Evolutionary conservation across 2,113 vertebrate genomes (phyloP).

Genomic region (Calonectris borealis): DNA sequence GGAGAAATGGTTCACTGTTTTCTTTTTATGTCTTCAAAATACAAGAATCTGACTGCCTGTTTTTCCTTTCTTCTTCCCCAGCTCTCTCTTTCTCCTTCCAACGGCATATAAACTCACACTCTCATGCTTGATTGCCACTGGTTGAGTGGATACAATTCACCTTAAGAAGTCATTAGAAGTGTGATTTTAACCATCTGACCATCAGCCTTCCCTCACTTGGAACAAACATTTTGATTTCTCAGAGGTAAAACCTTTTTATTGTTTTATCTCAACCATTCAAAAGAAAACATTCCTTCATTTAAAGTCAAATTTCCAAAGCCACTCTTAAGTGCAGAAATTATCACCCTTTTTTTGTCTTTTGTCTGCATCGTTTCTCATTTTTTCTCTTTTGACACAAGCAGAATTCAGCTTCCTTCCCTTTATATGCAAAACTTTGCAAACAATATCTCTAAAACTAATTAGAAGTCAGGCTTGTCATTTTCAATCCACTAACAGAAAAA

Average conservation of each 20-base stretch:
- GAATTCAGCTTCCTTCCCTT: neutral
- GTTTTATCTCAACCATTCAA: neutral
- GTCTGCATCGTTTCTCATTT: neutral
- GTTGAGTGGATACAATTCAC: neutral
- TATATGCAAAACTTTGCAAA: neutral
- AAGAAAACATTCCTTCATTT: neutral
- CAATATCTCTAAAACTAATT: neutral
- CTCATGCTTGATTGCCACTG: rapidly evolving
- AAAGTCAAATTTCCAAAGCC: neutral
- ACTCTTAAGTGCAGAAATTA: neutral
- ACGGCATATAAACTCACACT: neutral
- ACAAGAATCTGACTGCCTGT: no score
- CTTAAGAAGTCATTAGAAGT: neutral
- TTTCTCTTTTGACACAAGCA: neutral
- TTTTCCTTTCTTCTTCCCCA: neutral
- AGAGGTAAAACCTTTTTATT: neutral
- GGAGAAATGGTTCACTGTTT: neutral
- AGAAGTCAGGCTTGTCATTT: neutral
- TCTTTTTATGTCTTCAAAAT: neutral
- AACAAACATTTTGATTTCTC: neutral
- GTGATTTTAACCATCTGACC: neutral
- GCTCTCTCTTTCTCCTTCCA: neutral
- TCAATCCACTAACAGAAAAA: neutral
- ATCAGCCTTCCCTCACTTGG: neutral
- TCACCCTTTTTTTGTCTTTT: neutral